These are phyloP conservation scores for Neoascia interrupta DNA, from an alignment of 2,888 invertebrate genomes.

Conservation along the genomic window DNA sequence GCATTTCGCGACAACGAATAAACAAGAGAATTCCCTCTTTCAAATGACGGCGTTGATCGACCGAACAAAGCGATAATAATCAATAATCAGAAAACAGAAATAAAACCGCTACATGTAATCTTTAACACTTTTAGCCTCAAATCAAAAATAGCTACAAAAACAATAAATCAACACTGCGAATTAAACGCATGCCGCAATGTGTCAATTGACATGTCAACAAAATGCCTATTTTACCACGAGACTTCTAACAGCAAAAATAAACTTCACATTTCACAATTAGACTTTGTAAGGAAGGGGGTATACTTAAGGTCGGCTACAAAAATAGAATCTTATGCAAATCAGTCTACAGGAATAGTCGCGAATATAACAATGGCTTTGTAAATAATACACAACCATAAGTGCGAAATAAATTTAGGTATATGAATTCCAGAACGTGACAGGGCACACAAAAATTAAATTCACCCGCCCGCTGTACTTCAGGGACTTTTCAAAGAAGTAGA, in stretches of 20 bases:
- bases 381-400: too few species aligned
- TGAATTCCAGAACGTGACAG: too few species aligned
- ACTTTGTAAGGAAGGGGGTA: too few species aligned
- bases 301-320: conserved; percentile 10
- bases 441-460: too few species aligned
- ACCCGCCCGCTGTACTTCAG: too few species aligned
- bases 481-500: too few species aligned
- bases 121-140: conserved; percentile 2
- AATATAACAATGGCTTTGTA: conserved; percentile 11
- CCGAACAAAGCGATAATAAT: not conserved
- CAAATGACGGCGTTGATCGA: not conserved
- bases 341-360: conserved; percentile 4
- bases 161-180: not conserved
- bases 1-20: too few species aligned
- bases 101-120: conserved; percentile 5
- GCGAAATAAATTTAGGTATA: too few species aligned
- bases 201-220: conserved; percentile 41
- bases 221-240: conserved; percentile 16
- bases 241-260: conserved; percentile 17
- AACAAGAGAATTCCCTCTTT: too few species aligned
- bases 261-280: not conserved
- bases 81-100: not conserved
- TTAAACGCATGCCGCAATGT: not conserved
- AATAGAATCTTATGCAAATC: conserved; percentile 50
- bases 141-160: not conserved